A percentile compares a stretch with the other conserved stretches of the same genome.
Evolutionary conservation across 2,797 vertebrate species (phyloP).

Genomic region (Linurgus olivaceus): DNA sequence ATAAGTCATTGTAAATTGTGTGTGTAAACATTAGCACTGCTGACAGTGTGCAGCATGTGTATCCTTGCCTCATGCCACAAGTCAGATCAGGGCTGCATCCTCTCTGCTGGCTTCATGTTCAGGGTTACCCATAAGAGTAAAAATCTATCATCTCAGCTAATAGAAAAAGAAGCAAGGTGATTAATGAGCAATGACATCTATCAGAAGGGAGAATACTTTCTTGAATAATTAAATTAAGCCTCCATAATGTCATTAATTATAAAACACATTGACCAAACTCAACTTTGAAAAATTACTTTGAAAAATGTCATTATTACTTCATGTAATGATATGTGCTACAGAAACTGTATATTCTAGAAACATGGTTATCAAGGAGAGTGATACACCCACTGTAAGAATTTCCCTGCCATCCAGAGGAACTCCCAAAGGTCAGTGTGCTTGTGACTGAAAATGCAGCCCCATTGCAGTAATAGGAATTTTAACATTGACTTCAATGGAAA

Average conservation of each 20-base stretch:
- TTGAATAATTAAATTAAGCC: constrained; percentile 32
- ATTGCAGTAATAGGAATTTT: neutral
- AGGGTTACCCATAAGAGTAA: neutral
- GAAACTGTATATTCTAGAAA: neutral
- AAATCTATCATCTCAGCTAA: neutral
- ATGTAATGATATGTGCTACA: neutral
- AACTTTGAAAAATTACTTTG: constrained; percentile 7
- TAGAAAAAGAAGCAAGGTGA: neutral
- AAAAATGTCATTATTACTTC: neutral
- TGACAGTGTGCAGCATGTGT: neutral
- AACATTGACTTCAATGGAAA: constrained; percentile 35
- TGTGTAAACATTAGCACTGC: neutral
- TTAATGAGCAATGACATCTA: constrained; percentile 18
- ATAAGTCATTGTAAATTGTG: neutral
- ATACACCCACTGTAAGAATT: neutral
- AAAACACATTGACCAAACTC: neutral
- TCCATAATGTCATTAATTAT: constrained; percentile 5
- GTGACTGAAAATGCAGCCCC: neutral
- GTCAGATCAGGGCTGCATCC: neutral
- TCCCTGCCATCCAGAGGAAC: neutral
- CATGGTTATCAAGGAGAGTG: neutral
- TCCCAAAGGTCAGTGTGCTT: neutral
- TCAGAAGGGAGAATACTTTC: constrained; percentile 20
- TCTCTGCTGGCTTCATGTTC: neutral
- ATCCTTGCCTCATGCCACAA: neutral